Base-by-base conservation (phyloP, 2,797 vertebrate genomes). In the Diceros bicornis region DNA sequence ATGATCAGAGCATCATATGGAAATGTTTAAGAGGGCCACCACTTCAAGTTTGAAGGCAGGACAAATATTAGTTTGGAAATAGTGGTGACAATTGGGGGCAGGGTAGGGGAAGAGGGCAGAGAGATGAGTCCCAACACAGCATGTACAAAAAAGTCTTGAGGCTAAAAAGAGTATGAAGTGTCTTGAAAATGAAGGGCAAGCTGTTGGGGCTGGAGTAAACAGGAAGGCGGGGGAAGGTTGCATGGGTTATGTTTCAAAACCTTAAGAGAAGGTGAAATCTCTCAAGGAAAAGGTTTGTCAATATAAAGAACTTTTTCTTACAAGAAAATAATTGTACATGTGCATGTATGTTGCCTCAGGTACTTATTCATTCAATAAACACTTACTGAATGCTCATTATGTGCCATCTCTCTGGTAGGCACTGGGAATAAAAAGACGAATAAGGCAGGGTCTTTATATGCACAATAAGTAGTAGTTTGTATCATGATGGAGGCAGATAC, bases 11-110 rank as follows among this genome's bases (percentile, higher is more conserved):
- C 50, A 59, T 57, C 66, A 50, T 52, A 62, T 14, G 34, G 34
- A 87, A 81, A 71, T 59, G 8, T 64, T 95, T 90, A 84, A 55
- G 4, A 66, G 52, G 13, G n/a, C 0, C 27, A 74, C 57, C 55
- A 55, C 59, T 91, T 88, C 88, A 77, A 37, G 86, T 61, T 10
- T 89, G 44, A 89, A 86, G 52, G 4, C 3, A 50, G 34, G 7
- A 20, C 29, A 92, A 94, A 37, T 34, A 29, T 89, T 94, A 29
- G 55, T 83, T 79, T 91, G n/a, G 27, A 91, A 93, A 72, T 34
- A 95, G 37, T 87, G 25, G 41, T 85, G 57, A 14, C 41, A 47
- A 1, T 32, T 81, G 34, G 18, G 8, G 25, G 3, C 29, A 9
- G 41, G 6, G 8, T 9, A 13, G 7, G 10, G 41, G 18, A 86